phyloP scores from a whole-genome alignment of 1,140 invertebrate genomes.

The Orius laevigatus region DNA sequence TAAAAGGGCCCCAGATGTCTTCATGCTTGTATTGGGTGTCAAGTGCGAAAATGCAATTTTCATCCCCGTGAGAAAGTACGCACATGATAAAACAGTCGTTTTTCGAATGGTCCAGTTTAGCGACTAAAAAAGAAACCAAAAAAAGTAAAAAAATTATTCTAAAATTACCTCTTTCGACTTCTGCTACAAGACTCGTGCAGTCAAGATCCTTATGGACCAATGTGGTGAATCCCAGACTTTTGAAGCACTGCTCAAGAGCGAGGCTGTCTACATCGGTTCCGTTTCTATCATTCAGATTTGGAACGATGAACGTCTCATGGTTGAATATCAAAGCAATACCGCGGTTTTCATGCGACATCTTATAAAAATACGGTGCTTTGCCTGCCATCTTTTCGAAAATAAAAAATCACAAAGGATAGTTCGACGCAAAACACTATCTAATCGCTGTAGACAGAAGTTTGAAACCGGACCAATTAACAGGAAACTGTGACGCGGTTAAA shows the following conservation, averaged over 20 bases:
- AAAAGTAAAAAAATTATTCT: constrained; percentile 1
- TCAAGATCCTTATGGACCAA: constrained; percentile 38
- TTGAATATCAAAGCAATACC: constrained; percentile 85
- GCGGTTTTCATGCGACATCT: constrained; percentile 68
- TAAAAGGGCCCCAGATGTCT: constrained; percentile 67
- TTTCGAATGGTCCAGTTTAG: constrained; percentile 55
- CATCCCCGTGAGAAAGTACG: constrained; percentile 75
- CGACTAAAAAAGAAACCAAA: constrained; percentile 31
- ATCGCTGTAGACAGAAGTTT: no score
- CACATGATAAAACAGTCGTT: constrained; percentile 63
- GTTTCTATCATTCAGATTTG: constrained; percentile 39
- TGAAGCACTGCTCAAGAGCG: constrained; percentile 46
- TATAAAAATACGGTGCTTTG: no score
- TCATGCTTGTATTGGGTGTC: constrained; percentile 73
- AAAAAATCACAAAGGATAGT: no score
- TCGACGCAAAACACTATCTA: no score
- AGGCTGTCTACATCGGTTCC: constrained; percentile 61
- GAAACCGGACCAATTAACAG: no score
- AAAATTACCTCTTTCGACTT: constrained; percentile 17
- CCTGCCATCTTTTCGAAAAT: no score
- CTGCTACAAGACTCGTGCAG: constrained; percentile 2
- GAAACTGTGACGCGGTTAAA: no score
- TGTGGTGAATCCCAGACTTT: constrained; percentile 60
- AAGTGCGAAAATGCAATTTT: constrained; percentile 70
- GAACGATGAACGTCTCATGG: constrained; percentile 51